Percentiles rank a stretch among this genome's conserved stretches.
phyloP scores from a whole-genome alignment of 2,797 vertebrate species.

The Adrianichthys oophorus region DNA sequence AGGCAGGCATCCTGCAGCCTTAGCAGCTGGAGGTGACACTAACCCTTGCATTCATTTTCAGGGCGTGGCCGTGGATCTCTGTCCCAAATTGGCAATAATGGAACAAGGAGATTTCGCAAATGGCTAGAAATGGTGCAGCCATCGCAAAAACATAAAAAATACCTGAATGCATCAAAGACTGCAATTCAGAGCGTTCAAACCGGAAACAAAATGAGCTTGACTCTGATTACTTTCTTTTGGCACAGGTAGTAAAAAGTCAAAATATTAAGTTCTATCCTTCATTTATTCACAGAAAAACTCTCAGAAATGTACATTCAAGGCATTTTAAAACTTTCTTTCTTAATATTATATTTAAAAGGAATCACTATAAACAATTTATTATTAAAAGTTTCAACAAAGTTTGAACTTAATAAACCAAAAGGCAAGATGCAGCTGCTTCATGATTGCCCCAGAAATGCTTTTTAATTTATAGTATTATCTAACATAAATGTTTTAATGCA shows the following conservation, averaged over 20 bases:
- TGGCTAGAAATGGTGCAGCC: slow-evolving; percentile 59
- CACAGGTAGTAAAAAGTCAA: slow-evolving; percentile 44
- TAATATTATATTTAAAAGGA: slow-evolving; percentile 74
- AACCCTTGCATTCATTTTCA: slow-evolving; percentile 41
- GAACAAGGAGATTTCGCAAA: slow-evolving; percentile 72
- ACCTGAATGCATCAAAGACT: slow-evolving; percentile 38
- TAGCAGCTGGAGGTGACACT: slow-evolving; percentile 39
- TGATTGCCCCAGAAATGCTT: no score
- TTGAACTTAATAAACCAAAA: slow-evolving; percentile 1
- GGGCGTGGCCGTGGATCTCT: slow-evolving; percentile 59
- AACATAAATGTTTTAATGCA: no score
- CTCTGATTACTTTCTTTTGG: slow-evolving; percentile 42
- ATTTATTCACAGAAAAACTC: slow-evolving; percentile 67
- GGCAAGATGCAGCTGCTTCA: no score
- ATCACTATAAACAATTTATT: slow-evolving; percentile 65
- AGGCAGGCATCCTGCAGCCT: slow-evolving; percentile 48
- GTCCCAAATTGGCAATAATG: slow-evolving; percentile 76
- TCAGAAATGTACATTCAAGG: slow-evolving; percentile 76
- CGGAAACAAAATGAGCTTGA: slow-evolving; percentile 37
- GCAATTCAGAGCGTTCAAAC: slow-evolving; percentile 28
- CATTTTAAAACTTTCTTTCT: slow-evolving; percentile 64
- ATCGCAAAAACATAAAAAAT: slow-evolving; percentile 60
- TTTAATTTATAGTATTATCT: no score
- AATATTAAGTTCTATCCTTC: slow-evolving; percentile 67
- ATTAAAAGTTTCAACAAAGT: slow-evolving; percentile 43